phyloP scores from a whole-genome alignment of 2,797 vertebrate species.

The Neosilurus hyrtlii region DNA sequence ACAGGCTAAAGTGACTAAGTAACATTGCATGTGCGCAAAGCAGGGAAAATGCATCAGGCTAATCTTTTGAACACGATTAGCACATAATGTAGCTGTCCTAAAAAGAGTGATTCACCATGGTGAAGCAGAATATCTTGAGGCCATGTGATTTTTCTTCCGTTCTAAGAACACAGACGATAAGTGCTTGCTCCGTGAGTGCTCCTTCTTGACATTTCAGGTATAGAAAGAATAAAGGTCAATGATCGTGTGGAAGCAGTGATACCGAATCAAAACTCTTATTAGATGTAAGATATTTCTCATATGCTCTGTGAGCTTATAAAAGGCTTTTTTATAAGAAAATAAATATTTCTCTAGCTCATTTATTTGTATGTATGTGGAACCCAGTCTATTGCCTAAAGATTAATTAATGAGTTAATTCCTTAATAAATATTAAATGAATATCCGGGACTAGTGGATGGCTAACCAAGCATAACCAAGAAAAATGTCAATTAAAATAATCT shows the following conservation, averaged over 20 bases:
- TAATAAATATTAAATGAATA: background rate
- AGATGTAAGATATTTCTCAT: background rate
- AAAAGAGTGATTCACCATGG: slow-evolving; percentile 69
- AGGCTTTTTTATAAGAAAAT: background rate
- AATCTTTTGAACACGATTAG: slow-evolving; percentile 74
- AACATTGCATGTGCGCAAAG: slow-evolving; percentile 53
- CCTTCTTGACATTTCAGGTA: slow-evolving; percentile 48
- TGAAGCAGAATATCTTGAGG: slow-evolving; percentile 56
- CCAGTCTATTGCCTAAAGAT: background rate
- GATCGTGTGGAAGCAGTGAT: slow-evolving; percentile 1
- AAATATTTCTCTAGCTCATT: background rate
- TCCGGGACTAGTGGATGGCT: background rate
- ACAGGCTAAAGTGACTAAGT: slow-evolving; percentile 71
- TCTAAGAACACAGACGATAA: slow-evolving; percentile 34
- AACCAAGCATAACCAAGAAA: background rate
- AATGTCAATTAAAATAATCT: background rate
- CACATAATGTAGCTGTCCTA: slow-evolving; percentile 72
- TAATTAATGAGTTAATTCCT: background rate
- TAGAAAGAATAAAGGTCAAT: slow-evolving; percentile 47
- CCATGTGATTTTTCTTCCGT: slow-evolving; percentile 57
- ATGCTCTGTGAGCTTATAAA: background rate
- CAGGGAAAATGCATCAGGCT: slow-evolving; percentile 66
- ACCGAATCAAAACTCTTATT: slow-evolving; percentile 17
- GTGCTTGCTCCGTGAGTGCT: slow-evolving; percentile 11
- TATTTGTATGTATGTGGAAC: background rate